Evolutionary conservation across 2,888 invertebrate genomes (phyloP).

Genomic region (Bembecia ichneumoniformis): DNA sequence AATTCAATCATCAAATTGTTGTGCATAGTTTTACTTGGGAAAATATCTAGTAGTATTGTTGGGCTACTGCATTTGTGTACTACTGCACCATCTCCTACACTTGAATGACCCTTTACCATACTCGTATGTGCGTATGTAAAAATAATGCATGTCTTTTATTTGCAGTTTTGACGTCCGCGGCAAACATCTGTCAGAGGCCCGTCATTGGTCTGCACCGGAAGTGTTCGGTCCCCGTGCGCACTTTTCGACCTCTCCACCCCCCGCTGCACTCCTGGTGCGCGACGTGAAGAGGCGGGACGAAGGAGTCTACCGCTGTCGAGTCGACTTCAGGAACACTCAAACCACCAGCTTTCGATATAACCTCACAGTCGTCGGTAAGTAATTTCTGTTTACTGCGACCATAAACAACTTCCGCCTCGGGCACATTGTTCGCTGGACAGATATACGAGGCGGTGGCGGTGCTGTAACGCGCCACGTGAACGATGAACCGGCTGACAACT

Average conservation of each 20-base stretch:
- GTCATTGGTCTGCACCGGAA: constrained; percentile 88
- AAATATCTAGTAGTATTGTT: too few species aligned
- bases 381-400: neutral
- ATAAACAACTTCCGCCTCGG: neutral
- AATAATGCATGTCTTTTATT: neutral
- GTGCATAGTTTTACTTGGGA: too few species aligned
- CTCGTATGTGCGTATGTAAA: neutral
- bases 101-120: too few species aligned
- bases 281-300: constrained; percentile 91
- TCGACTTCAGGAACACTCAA: constrained; percentile 91
- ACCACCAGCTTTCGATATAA: constrained; percentile 91
- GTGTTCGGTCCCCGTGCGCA: constrained; percentile 90
- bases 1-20: too few species aligned
- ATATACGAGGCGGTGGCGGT: neutral
- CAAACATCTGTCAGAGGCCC: constrained; percentile 82
- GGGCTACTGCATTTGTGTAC: too few species aligned
- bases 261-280: constrained; percentile 81
- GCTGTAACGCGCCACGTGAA: neutral
- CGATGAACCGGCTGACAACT: neutral
- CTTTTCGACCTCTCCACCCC: constrained; percentile 83
- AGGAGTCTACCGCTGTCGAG: constrained; percentile 90
- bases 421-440: neutral
- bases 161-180: constrained; percentile 89
- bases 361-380: constrained; percentile 90
- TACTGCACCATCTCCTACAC: too few species aligned